Evolutionary conservation across 37 sponge, comb jelly and placozoan species (phyloP).

Genomic region (Lycopodina hypogea): DNA sequence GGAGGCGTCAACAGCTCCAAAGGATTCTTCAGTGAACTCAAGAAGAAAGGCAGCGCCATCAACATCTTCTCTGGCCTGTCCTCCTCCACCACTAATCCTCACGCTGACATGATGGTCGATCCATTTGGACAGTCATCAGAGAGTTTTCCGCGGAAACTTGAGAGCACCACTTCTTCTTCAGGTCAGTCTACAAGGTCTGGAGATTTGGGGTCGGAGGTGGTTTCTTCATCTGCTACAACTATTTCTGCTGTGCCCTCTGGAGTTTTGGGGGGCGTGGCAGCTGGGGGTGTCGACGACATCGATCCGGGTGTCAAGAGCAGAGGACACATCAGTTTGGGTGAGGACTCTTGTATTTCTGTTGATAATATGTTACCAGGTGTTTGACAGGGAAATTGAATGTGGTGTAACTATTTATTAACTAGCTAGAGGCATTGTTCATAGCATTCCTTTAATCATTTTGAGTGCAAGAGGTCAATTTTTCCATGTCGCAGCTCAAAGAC

Average conservation of each 20-base stretch:
- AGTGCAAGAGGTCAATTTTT: no score
- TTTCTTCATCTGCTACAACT: not conserved
- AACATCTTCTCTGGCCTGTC: conserved; percentile 35
- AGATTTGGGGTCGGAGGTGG: no score
- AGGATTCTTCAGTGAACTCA: conserved; percentile 19
- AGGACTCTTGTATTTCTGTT: no score
- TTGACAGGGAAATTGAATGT: no score
- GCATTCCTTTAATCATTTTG: no score
- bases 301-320: not conserved
- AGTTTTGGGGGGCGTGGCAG: not conserved
- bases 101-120: not conserved
- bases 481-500: no score
- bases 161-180: not conserved
- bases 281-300: not conserved
- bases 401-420: no score
- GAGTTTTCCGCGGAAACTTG: not conserved
- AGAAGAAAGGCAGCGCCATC: conserved; percentile 41
- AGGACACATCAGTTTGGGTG: conserved; percentile 30
- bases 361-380: no score
- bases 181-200: conserved; percentile 1
- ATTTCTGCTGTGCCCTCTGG: not conserved
- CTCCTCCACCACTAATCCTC: not conserved
- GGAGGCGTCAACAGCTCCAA: not conserved
- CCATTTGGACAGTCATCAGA: not conserved
- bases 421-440: no score